These are phyloP conservation scores for Brenthis ino DNA, from an alignment of 2,888 invertebrate genomes.

Conservation along the genomic window DNA sequence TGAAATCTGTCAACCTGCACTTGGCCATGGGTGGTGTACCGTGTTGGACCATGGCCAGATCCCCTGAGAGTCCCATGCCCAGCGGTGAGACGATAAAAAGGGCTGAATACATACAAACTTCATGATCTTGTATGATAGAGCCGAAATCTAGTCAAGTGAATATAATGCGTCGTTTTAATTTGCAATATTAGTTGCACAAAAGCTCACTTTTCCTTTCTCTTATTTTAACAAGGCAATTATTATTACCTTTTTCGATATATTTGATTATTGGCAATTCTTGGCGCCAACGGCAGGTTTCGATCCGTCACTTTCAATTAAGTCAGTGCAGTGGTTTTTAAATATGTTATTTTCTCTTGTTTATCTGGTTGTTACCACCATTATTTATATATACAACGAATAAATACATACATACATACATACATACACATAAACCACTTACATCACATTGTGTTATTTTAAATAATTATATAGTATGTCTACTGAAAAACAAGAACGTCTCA, in stretches of 20 bases:
- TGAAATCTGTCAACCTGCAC: too few species aligned
- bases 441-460: too few species aligned
- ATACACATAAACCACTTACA: too few species aligned
- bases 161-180: not conserved
- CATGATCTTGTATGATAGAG: not conserved
- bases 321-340: not conserved
- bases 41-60: too few species aligned
- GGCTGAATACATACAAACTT: not conserved
- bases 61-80: too few species aligned
- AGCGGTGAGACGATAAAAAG: too few species aligned
- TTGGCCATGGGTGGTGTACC: too few species aligned
- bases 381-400: not conserved
- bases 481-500: too few species aligned
- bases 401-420: not conserved
- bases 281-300: slow-evolving; percentile 26
- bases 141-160: slow-evolving; percentile 8
- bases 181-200: slow-evolving; percentile 1
- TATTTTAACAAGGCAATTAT: slow-evolving; percentile 19
- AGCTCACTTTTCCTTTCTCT: slow-evolving; percentile 16
- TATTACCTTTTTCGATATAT: slow-evolving; percentile 11
- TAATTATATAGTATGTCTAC: too few species aligned
- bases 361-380: not conserved
- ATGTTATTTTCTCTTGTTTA: not conserved
- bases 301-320: slow-evolving; percentile 24
- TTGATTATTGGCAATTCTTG: slow-evolving; percentile 22